Evolutionary conservation across 1,140 invertebrate species (phyloP).

Genomic region (Aethina tumida): DNA sequence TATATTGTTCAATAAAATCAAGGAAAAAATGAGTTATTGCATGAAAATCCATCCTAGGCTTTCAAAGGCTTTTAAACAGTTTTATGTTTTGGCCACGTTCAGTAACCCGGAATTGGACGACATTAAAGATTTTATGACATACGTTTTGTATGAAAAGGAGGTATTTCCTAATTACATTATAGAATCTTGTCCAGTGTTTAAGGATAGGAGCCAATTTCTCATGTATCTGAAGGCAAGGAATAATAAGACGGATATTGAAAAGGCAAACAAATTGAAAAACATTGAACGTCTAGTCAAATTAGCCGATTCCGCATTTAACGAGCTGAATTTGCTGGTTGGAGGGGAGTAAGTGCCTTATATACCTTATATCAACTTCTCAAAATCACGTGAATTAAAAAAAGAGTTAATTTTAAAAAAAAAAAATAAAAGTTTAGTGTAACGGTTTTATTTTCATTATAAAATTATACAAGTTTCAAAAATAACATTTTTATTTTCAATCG

Average conservation of each 20-base stretch:
- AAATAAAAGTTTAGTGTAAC: not conserved
- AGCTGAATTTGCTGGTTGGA: too few species aligned
- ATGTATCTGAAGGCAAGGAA: slow-evolving; percentile 13
- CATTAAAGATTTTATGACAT: slow-evolving; percentile 9
- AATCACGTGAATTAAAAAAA: not conserved
- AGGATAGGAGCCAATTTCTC: slow-evolving; percentile 10
- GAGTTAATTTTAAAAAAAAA: not conserved
- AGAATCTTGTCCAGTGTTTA: slow-evolving; percentile 11
- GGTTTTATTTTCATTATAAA: too few species aligned
- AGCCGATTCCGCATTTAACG: too few species aligned
- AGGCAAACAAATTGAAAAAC: not conserved
- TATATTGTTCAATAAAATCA: too few species aligned
- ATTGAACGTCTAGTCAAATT: not conserved
- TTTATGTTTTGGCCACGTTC: slow-evolving; percentile 16
- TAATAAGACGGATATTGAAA: slow-evolving; percentile 2
- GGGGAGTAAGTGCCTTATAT: not conserved
- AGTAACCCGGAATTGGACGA: slow-evolving; percentile 11
- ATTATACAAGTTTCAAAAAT: slow-evolving; percentile 1
- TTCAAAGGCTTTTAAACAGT: slow-evolving; percentile 9
- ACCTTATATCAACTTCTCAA: not conserved
- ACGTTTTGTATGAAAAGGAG: not conserved
- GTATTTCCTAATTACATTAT: slow-evolving; percentile 9
- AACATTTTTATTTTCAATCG: not conserved
- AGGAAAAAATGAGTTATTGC: too few species aligned
- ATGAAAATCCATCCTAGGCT: too few species aligned